These are phyloP conservation scores for Lathamus discolor DNA, from an alignment of 2,113 vertebrate species.

Conservation along the genomic window DNA sequence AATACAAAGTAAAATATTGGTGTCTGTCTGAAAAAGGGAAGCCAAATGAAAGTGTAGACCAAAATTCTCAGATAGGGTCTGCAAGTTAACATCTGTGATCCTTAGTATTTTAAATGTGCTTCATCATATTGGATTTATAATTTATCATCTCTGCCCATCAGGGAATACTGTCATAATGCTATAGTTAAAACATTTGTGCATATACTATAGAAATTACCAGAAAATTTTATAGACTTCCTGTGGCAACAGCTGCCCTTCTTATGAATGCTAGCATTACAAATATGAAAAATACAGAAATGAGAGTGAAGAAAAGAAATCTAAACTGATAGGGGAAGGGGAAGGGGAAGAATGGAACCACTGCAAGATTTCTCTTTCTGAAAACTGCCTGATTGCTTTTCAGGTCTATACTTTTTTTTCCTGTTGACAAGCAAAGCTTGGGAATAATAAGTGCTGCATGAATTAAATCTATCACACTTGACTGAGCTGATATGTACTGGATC, in stretches of 20 bases:
- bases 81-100: neutral
- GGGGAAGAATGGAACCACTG: neutral
- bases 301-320: neutral
- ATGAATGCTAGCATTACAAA: neutral
- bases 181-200: neutral
- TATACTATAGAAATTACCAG: neutral
- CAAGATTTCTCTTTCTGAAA: slow-evolving; percentile 33
- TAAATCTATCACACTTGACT: slow-evolving; percentile 60
- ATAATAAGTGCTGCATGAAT: slow-evolving; percentile 42
- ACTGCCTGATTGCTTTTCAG: slow-evolving; percentile 52
- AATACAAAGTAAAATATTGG: neutral
- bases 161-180: neutral
- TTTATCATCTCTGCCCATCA: neutral
- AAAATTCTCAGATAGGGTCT: neutral
- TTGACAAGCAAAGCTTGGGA: slow-evolving; percentile 50
- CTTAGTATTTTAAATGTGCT: neutral
- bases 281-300: neutral
- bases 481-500: neutral
- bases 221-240: neutral
- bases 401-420: neutral
- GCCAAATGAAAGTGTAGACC: neutral
- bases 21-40: neutral
- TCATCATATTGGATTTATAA: neutral
- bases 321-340: neutral
- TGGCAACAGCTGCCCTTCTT: neutral